Percentiles rank a stretch among this genome's conserved stretches.
phyloP scores from a whole-genome alignment of 2,797 vertebrate species.

The Ceyx erithaca region DNA sequence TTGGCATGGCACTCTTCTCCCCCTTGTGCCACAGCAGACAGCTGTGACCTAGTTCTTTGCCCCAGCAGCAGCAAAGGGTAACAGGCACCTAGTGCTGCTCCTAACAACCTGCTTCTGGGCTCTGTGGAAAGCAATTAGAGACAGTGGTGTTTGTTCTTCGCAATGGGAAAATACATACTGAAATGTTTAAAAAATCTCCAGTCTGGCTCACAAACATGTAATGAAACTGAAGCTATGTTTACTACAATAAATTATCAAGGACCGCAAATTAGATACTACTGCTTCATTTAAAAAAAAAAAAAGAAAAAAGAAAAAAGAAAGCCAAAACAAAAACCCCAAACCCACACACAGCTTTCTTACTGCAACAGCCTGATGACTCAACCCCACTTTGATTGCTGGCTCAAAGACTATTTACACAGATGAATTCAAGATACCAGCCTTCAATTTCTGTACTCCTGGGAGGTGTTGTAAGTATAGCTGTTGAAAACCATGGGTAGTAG shows the following conservation, averaged over 20 bases:
- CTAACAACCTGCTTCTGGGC: neutral
- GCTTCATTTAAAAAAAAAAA: neutral
- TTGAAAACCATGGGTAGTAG: constrained; percentile 22
- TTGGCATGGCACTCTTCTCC: fast-evolving
- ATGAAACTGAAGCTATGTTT: neutral
- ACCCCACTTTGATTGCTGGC: neutral
- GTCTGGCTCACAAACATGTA: neutral
- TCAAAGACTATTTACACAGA: neutral
- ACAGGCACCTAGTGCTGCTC: fast-evolving
- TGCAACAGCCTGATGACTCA: neutral
- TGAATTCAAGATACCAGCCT: neutral
- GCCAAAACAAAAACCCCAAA: neutral
- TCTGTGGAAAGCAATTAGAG: fast-evolving
- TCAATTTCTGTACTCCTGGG: neutral
- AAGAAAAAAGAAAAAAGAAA: too few relatives aligned
- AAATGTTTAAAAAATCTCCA: too few relatives aligned
- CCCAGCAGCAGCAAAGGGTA: fast-evolving
- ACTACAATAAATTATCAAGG: neutral
- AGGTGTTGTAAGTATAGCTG: neutral
- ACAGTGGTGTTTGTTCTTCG: neutral
- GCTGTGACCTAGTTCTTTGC: neutral
- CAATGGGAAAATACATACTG: neutral
- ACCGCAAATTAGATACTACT: neutral
- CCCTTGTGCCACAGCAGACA: neutral
- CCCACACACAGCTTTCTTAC: neutral